Conservation (phyloP, 2,797 vertebrate species). For the Ammospiza maritima region DNA sequence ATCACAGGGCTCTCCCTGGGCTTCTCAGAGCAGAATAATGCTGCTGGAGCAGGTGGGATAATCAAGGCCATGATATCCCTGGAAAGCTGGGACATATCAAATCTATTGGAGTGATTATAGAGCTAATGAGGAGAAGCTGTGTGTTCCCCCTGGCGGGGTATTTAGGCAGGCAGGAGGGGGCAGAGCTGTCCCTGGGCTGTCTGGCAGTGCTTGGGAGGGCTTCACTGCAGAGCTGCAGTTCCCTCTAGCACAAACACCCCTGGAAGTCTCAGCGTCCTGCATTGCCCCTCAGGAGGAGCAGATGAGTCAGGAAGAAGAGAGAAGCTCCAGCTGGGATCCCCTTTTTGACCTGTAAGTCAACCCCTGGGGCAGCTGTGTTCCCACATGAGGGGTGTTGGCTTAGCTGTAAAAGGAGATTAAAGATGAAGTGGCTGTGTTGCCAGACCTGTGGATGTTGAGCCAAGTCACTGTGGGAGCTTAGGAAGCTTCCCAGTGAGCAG, state of each 20-base stretch:
- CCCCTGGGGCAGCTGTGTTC: neutral
- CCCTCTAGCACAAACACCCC: fast-evolving
- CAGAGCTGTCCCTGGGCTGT: fast-evolving
- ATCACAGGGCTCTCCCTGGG: neutral
- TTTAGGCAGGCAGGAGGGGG: neutral
- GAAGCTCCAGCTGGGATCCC: neutral
- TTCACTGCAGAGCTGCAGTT: neutral
- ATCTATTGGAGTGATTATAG: neutral
- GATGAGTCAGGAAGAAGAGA: neutral
- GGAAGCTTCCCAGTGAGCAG: neutral
- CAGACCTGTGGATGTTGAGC: neutral
- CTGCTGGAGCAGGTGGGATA: neutral
- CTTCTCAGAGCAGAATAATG: neutral
- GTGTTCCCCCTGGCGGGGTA: neutral
- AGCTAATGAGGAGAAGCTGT: neutral
- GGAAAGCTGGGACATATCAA: neutral
- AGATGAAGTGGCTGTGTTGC: neutral
- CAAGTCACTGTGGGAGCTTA: neutral
- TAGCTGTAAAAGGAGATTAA: neutral
- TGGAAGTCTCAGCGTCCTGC: neutral
- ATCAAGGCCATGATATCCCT: neutral
- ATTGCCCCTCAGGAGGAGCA: neutral
- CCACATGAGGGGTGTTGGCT: neutral
- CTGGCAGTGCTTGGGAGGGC: fast-evolving
- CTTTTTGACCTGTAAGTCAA: neutral